Percentiles rank a stretch among this genome's conserved stretches.
phyloP scores from a whole-genome alignment of 2,797 vertebrate species.

The Anguilla anguilla region DNA sequence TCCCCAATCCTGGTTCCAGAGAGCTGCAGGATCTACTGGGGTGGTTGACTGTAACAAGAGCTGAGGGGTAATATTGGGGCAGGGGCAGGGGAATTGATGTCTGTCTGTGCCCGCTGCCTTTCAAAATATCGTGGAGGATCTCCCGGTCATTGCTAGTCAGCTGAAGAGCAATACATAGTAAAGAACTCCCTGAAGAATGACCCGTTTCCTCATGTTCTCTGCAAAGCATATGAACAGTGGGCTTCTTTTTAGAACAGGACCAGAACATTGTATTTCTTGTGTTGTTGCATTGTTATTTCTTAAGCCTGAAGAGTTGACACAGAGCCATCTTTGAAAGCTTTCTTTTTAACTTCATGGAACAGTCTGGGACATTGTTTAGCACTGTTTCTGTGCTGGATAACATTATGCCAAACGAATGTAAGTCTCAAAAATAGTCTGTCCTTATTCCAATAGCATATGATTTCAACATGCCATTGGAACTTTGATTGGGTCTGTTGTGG shows the following conservation, averaged over 20 bases:
- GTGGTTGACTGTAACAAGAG: neutral
- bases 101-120: neutral
- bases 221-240: neutral
- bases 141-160: neutral
- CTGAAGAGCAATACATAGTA: neutral
- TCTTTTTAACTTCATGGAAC: neutral
- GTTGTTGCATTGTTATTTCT: neutral
- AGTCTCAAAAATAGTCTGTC: slow-evolving; percentile 1
- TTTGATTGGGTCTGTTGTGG: no score
- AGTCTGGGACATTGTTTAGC: neutral
- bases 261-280: neutral
- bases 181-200: neutral
- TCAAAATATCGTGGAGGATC: neutral
- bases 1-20: neutral
- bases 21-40: neutral
- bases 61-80: neutral
- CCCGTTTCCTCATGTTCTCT: neutral
- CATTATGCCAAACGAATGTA: neutral
- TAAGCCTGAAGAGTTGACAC: neutral
- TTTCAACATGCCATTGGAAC: neutral
- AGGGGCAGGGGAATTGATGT: neutral
- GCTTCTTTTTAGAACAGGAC: neutral
- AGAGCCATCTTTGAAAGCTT: neutral
- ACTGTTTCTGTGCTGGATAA: neutral
- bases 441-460: neutral